Percentiles rank a stretch among this genome's conserved stretches.
These are phyloP conservation scores for Dendroctonus valens DNA, from an alignment of 1,140 invertebrate genomes.

Conservation along the genomic window DNA sequence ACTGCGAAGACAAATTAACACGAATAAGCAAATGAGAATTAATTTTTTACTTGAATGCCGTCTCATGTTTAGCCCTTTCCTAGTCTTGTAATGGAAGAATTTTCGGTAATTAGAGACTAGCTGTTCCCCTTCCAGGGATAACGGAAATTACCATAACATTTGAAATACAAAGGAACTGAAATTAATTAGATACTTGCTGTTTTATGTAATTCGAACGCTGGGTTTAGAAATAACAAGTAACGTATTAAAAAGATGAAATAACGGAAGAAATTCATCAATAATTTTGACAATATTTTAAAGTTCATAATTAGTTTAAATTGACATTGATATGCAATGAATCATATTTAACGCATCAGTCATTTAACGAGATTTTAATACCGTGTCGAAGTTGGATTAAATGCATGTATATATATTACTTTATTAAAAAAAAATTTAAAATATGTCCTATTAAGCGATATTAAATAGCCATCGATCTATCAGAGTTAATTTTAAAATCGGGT, in stretches of 20 bases:
- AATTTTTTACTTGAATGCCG: constrained; percentile 10
- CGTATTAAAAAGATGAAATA: too few species aligned
- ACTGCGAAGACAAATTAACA: constrained; percentile 2
- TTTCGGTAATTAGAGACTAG: constrained; percentile 6
- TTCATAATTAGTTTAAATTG: too few species aligned
- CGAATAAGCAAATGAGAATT: constrained; percentile 12
- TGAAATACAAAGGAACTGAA: constrained; percentile 4
- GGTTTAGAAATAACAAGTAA: not conserved
- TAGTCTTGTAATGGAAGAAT: constrained; percentile 5
- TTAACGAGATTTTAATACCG: too few species aligned
- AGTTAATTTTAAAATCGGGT: constrained; percentile 13
- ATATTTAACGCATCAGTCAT: too few species aligned
- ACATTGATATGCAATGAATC: too few species aligned
- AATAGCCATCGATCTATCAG: constrained; percentile 8
- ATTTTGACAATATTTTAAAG: too few species aligned
- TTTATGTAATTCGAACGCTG: not conserved
- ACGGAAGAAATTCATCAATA: too few species aligned
- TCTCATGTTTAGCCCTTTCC: constrained; percentile 6
- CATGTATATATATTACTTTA: too few species aligned
- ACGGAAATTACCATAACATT: constrained; percentile 3
- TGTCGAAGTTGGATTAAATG: too few species aligned
- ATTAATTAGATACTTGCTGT: constrained; percentile 6
- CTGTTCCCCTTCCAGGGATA: constrained; percentile 1
- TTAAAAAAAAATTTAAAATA: constrained; percentile 1
- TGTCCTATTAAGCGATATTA: constrained; percentile 3